A percentile compares a stretch with the other conserved stretches of the same genome.
These are phyloP conservation scores for Podabrus alpinus DNA, from an alignment of 2,888 invertebrate genomes.

Conservation along the genomic window DNA sequence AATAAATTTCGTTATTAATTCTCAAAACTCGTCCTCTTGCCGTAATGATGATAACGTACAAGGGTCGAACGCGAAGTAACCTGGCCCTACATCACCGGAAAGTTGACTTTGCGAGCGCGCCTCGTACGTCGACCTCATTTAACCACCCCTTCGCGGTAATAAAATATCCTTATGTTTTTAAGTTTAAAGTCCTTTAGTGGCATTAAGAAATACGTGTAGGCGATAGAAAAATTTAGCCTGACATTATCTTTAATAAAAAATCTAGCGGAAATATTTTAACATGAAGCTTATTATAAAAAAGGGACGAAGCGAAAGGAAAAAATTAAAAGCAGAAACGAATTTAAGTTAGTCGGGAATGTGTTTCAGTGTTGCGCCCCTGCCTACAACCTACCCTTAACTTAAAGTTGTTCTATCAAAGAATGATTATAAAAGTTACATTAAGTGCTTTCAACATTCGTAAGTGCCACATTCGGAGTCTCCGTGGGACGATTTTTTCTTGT, in stretches of 20 bases:
- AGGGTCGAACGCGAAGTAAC: not conserved
- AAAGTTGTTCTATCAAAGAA: slow-evolving; percentile 15
- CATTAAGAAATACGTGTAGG: not conserved
- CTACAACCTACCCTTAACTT: slow-evolving; percentile 8
- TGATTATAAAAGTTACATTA: slow-evolving; percentile 17
- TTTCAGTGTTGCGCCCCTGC: slow-evolving; percentile 11
- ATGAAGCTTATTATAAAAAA: slow-evolving; percentile 17
- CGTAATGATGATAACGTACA: not conserved
- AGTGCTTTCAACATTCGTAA: slow-evolving; percentile 21
- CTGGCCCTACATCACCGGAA: not conserved
- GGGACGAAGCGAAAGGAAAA: slow-evolving; percentile 15
- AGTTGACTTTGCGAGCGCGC: not conserved
- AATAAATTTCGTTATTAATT: not conserved
- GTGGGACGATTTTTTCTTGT: slow-evolving; percentile 19
- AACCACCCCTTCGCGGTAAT: not conserved
- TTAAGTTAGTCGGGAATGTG: slow-evolving; percentile 10
- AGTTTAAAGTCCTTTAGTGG: not conserved
- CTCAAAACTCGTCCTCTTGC: not conserved
- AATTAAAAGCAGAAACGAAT: slow-evolving; percentile 22
- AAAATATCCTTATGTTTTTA: not conserved
- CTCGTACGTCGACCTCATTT: not conserved
- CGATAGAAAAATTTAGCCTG: slow-evolving; percentile 8
- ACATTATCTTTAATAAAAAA: slow-evolving; percentile 22
- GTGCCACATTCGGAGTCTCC: slow-evolving; percentile 13
- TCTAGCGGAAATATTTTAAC: slow-evolving; percentile 16